These are phyloP conservation scores for Eremophila alpestris DNA, from an alignment of 2,797 vertebrate species.

Conservation along the genomic window DNA sequence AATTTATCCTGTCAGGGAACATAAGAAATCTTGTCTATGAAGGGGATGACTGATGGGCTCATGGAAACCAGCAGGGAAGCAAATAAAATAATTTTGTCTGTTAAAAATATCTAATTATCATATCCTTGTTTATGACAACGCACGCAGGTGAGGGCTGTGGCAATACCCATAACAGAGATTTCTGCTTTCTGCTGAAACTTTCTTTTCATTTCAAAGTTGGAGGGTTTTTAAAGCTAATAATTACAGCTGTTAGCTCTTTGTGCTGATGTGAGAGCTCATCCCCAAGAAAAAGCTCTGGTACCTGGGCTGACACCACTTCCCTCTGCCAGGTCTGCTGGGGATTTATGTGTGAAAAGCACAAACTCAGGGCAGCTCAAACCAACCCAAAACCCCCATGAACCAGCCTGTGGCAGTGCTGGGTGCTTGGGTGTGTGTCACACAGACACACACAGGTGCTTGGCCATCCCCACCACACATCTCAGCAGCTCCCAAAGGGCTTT, in stretches of 20 bases:
- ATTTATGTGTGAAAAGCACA: neutral
- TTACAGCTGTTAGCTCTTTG: neutral
- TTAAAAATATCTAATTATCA: constrained; percentile 76
- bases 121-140: constrained; percentile 31
- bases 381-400: rapidly evolving
- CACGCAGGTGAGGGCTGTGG: neutral
- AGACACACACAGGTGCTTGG: rapidly evolving
- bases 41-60: constrained; percentile 75
- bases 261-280: neutral
- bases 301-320: neutral
- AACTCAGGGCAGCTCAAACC: neutral
- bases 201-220: neutral
- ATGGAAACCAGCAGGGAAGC: constrained; percentile 75
- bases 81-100: constrained; percentile 78
- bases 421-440: rapidly evolving
- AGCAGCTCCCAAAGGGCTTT: neutral
- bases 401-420: rapidly evolving
- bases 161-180: neutral
- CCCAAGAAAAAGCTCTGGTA: neutral
- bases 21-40: constrained; percentile 74
- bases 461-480: neutral
- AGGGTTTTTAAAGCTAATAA: neutral
- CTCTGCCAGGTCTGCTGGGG: neutral
- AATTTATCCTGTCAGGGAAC: constrained; percentile 79
- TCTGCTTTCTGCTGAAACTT: constrained; percentile 11